These are phyloP conservation scores for Halesus radiatus DNA, from an alignment of 1,140 invertebrate species.

Conservation along the genomic window DNA sequence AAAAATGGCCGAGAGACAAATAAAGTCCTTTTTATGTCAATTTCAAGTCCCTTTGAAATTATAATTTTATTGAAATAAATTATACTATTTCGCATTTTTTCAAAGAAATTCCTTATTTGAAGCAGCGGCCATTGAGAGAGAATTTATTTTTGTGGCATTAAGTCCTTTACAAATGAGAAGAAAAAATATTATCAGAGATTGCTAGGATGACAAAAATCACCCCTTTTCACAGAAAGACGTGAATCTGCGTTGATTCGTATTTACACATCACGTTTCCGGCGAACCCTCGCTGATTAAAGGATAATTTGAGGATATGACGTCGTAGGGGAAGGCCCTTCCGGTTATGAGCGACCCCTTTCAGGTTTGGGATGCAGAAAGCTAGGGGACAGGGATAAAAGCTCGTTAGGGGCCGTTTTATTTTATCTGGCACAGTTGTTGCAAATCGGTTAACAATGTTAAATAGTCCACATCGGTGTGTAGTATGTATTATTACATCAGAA, in stretches of 20 bases:
- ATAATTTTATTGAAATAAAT: too few relatives aligned
- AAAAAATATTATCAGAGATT: constrained; percentile 2
- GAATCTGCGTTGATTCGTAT: constrained; percentile 42
- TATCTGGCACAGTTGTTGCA: neutral
- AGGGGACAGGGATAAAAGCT: neutral
- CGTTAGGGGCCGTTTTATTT: constrained; percentile 31
- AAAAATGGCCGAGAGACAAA: too few relatives aligned
- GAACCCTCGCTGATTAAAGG: constrained; percentile 49
- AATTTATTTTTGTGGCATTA: too few relatives aligned
- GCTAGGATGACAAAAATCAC: neutral
- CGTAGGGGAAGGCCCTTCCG: constrained; percentile 29
- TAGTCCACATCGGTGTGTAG: too few relatives aligned
- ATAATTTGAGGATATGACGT: constrained; percentile 48
- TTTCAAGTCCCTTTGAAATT: too few relatives aligned
- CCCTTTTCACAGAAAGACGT: constrained; percentile 24
- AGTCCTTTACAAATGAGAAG: neutral
- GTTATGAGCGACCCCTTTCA: constrained; percentile 35
- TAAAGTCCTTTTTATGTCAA: too few relatives aligned
- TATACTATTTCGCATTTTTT: too few relatives aligned
- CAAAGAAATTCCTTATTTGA: too few relatives aligned
- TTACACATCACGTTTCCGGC: constrained; percentile 40
- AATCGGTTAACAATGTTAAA: constrained; percentile 8
- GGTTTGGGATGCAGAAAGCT: constrained; percentile 14
- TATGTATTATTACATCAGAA: too few relatives aligned
- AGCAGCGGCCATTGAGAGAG: too few relatives aligned